Percentiles rank a stretch among this genome's conserved stretches.
phyloP scores from a whole-genome alignment of 2,888 invertebrate genomes.

The Lydus trimaculatus region DNA sequence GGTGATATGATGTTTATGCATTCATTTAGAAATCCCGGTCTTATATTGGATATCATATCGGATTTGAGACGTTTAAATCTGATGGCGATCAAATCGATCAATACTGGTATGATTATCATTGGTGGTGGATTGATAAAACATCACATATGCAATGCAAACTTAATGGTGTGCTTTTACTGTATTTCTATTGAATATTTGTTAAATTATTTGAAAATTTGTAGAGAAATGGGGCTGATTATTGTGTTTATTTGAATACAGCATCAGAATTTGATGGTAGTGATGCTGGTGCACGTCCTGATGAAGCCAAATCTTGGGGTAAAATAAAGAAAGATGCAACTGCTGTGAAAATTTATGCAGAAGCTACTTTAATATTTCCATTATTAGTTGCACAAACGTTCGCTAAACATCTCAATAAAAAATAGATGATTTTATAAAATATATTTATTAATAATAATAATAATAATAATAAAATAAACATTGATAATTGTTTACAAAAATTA shows the following conservation, averaged over 20 bases:
- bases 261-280: constrained; percentile 98
- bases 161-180: constrained; percentile 74
- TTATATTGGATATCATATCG: constrained; percentile 91
- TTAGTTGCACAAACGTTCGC: constrained; percentile 97
- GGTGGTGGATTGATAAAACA: constrained; percentile 99
- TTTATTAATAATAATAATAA: no score
- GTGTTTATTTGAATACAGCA: constrained; percentile 95
- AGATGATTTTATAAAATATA: constrained; percentile 15
- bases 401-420: constrained; percentile 61
- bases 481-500: not conserved
- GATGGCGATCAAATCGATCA: constrained; percentile 90
- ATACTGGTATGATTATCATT: constrained; percentile 96
- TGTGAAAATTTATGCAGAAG: constrained; percentile 94
- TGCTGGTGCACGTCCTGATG: constrained; percentile 97
- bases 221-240: constrained; percentile 96
- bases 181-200: not conserved
- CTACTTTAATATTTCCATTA: constrained; percentile 91
- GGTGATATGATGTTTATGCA: constrained; percentile 99
- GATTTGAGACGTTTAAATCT: constrained; percentile 89
- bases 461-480: constrained; percentile 7
- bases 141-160: constrained; percentile 98
- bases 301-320: constrained; percentile 99
- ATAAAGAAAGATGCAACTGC: constrained; percentile 87
- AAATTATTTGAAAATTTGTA: constrained; percentile 49
- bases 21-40: constrained; percentile 90